Evolutionary conservation across 92 coral and sea anemone genomes (phyloP), one percentile per base, ranked within the genome.

Genomic region (Parazoanthus atlanticus): DNA sequence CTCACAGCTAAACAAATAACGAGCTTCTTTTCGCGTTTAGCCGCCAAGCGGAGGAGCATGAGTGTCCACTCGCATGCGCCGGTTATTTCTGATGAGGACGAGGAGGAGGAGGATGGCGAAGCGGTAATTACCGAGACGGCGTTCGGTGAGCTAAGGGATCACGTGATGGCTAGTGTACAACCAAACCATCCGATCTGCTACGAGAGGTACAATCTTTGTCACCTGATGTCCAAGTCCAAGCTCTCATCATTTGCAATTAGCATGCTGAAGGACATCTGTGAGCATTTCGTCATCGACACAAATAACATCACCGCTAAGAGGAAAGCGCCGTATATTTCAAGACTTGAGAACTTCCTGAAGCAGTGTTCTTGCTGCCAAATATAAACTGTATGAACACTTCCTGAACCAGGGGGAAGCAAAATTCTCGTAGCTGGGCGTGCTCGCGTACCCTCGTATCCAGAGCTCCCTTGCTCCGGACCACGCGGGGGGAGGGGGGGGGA

Each of bases 231-330:
- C 46, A 90, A 82, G 26, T 92, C 87, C 69, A 92, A 90, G 88
- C 92, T 92, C 30, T 89, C 94, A 32, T 71, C 89, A 58, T 90
- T 92, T 88, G 82, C 92, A 30, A 82, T 92, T 69, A 78, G 40
- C 81, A 87, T 92, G 94, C 93, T 92, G 86, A 72, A 81, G 82
- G 92, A 90, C 54, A 90, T 92, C 89, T 92, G 93, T 89, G 89
- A 52, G 89, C 83, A 86, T 65, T 93, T 90, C 61, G 84, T 82
- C 16, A 88, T 93, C 61, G 88, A 80, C 73, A 88, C 89, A 12
- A 67, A 47, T 23, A 75, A 89, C 85, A 89, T 92, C 65, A 86
- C 67, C 66, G 64, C 86, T 5, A 86, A 26, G 61, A 91, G 81
- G 75, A 88, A 91, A 75, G 86, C 85, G 38, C 93, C 89, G 79